Base-by-base conservation (phyloP, 2,888 invertebrate species). In the Himalopsyche kuldschensis region DNA sequence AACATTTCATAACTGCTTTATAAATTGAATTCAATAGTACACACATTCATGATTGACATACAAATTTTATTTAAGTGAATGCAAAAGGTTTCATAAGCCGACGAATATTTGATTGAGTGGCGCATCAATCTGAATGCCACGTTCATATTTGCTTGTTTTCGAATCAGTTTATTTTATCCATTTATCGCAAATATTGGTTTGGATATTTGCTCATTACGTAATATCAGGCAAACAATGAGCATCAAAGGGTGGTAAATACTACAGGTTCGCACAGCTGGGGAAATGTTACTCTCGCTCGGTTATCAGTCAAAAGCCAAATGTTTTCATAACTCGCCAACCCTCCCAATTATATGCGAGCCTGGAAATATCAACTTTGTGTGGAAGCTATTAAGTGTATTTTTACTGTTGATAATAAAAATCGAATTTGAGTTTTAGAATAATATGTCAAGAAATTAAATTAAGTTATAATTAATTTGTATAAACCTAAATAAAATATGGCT, bases 281-380 rank as follows among this genome's bases (percentile, higher is more conserved):
- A 4, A 55, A 55, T 20, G 55, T 10, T 55, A 55, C 55, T 55
- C 55, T 55, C 55, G 55, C 6, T 24, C 55, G 55, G 83, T 85
- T 85, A 85, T 85, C 85, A 80, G 83, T 82, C 85, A 83, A 82
- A 83, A 83, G 80, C 85, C 83, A 85, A 85, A 85, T 85, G 85
- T 85, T 85, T 85, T 85, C 82, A 69, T 78, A 85, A 78, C 80
- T 27, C 55, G 48, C 83, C 80, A 41, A 75, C 81, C 81, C 32
- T 41, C 8, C 17, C 35, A 69, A 77, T 35, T 15, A 35, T 20
- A 20, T 20, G 77, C 31, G 30, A 20, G n/a, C 35, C 77, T 77
- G 41, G 55, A 8, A 55, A 10, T 2, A 20, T 20, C 20, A 20
- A n/a, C n/a, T n/a, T 55, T 55, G 20, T 55, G 20, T 55, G 4